phyloP scores from a whole-genome alignment of 2,888 invertebrate genomes.

The Pemphredon lugubris region DNA sequence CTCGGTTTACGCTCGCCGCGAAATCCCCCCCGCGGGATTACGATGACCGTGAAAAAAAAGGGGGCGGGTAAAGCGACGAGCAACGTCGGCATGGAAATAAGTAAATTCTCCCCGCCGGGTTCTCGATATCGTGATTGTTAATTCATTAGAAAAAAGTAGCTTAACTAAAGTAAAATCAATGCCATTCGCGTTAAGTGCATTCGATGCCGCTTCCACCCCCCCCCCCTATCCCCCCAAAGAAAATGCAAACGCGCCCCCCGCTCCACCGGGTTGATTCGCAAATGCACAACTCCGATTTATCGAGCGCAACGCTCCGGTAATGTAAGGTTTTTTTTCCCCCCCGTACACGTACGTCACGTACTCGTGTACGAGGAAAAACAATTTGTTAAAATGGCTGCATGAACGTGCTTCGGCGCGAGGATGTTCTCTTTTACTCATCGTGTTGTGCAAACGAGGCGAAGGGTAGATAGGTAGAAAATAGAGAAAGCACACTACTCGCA shows the following conservation, averaged over 20 bases:
- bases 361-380: conserved; percentile 35
- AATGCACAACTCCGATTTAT: conserved; percentile 13
- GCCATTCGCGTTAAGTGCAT: neutral
- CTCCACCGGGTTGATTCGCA: conserved; percentile 5
- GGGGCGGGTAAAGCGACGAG: too few relatives aligned
- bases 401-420: conserved; percentile 24
- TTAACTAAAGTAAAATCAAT: neutral
- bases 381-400: conserved; percentile 54
- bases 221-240: too few relatives aligned
- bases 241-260: neutral
- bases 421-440: conserved; percentile 31
- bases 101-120: too few relatives aligned
- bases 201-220: too few relatives aligned
- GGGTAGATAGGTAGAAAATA: conserved; percentile 22
- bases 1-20: too few relatives aligned
- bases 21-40: too few relatives aligned
- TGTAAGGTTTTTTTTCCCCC: neutral
- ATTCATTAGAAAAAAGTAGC: conserved; percentile 9
- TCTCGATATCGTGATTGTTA: neutral
- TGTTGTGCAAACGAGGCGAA: conserved; percentile 40
- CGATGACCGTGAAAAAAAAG: neutral
- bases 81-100: too few relatives aligned
- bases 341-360: neutral
- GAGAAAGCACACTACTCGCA: conserved; percentile 41
- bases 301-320: conserved; percentile 5